phyloP scores from a whole-genome alignment of 2,888 invertebrate genomes.

The Pyrrhosoma nymphula region DNA sequence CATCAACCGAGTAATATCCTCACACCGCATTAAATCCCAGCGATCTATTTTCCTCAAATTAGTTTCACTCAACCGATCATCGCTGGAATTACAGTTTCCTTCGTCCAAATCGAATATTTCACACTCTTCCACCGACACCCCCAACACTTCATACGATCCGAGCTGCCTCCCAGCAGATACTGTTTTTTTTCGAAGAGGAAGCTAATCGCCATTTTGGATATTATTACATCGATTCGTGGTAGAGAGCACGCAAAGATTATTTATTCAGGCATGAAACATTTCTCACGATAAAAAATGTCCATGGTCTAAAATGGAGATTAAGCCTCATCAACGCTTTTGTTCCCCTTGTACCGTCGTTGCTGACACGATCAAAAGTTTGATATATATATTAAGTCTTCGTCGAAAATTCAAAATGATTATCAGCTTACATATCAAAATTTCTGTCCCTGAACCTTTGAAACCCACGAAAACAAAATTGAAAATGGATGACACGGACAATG shows the following conservation, averaged over 20 bases:
- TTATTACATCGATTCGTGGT: neutral
- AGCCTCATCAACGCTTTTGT: neutral
- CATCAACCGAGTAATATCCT: neutral
- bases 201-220: neutral
- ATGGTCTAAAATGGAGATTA: neutral
- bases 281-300: neutral
- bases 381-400: neutral
- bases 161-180: neutral
- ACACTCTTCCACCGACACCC: neutral
- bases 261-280: neutral
- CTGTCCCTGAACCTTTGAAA: too few species aligned
- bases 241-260: neutral
- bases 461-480: neutral
- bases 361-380: neutral
- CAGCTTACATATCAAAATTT: neutral
- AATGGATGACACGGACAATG: neutral
- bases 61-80: neutral
- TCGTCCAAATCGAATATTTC: neutral
- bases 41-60: neutral
- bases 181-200: neutral
- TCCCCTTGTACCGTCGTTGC: neutral
- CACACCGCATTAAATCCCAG: neutral
- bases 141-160: neutral
- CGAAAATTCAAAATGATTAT: neutral
- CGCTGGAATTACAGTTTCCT: neutral